Evolutionary conservation across 2,797 vertebrate species (phyloP).

Genomic region (Microctenopoma lineatum): DNA sequence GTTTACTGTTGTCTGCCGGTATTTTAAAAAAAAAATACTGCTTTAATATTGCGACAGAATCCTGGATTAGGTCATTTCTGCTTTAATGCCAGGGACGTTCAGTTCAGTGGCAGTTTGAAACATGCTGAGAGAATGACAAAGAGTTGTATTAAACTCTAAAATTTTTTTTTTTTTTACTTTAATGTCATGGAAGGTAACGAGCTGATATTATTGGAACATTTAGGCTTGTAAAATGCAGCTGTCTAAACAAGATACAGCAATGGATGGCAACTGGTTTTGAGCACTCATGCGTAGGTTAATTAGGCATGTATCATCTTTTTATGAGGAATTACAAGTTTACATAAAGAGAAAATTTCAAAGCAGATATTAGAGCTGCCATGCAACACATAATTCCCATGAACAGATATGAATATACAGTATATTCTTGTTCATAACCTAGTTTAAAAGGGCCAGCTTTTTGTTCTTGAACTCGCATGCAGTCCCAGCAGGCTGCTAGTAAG

Average conservation of each 20-base stretch:
- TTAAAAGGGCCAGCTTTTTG: slow-evolving; percentile 37
- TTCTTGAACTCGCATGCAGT: slow-evolving; percentile 54
- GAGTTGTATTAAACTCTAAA: slow-evolving; percentile 28
- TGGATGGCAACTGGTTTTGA: slow-evolving; percentile 13
- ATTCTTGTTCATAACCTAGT: slow-evolving; percentile 40
- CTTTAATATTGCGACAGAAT: background rate
- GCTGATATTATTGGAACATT: slow-evolving; percentile 53
- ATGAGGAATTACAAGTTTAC: slow-evolving; percentile 22
- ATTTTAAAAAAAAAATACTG: background rate
- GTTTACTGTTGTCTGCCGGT: background rate
- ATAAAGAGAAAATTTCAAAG: slow-evolving; percentile 19
- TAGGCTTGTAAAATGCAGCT: slow-evolving; percentile 49
- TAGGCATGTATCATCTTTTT: slow-evolving; percentile 19
- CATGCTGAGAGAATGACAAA: slow-evolving; percentile 35
- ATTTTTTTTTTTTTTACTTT: slow-evolving; percentile 23
- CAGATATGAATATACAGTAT: slow-evolving; percentile 27
- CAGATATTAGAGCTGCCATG: slow-evolving; percentile 35
- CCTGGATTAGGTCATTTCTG: slow-evolving; percentile 21
- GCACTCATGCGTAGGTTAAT: slow-evolving; percentile 24
- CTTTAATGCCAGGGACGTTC: slow-evolving; percentile 35
- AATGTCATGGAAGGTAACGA: slow-evolving; percentile 31
- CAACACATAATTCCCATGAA: slow-evolving; percentile 17
- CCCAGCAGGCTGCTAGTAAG: slow-evolving; percentile 46
- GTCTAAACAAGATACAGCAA: slow-evolving; percentile 38
- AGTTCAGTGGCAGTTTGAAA: slow-evolving; percentile 35